Conservation (phyloP, 64 coral and sea anemone species). For the Catalaphyllia jardinei region DNA sequence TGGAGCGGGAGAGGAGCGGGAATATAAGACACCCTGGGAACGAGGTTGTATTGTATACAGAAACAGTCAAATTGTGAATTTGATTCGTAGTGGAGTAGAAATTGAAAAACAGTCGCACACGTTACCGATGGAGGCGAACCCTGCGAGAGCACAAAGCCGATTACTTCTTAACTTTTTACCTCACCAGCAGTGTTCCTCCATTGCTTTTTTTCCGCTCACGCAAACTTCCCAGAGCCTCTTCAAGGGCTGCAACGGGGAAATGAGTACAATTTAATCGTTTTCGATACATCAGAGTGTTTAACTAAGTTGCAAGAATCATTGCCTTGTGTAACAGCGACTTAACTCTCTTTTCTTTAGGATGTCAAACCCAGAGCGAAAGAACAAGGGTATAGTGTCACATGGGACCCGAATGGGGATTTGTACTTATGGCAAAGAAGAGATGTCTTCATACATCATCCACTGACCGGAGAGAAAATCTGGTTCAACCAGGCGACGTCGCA, state of each 20-base stretch:
- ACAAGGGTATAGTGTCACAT: not conserved
- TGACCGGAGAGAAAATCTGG: constrained; percentile 40
- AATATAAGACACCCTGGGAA: no score
- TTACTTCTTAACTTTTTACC: no score
- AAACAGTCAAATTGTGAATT: not conserved
- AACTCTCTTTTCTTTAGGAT: not conserved
- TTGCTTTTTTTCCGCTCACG: no score
- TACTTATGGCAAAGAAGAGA: not conserved
- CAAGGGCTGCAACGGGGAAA: no score
- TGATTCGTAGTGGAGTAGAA: not conserved
- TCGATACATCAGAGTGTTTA: no score
- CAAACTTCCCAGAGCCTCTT: no score
- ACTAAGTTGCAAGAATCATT: no score
- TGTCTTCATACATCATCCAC: constrained; percentile 17
- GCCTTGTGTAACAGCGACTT: not conserved
- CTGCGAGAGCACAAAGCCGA: no score
- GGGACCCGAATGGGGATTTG: constrained; percentile 1
- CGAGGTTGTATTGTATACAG: not conserved
- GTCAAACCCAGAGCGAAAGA: not conserved
- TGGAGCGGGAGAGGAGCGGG: no score
- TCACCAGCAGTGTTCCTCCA: no score
- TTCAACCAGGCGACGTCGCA: constrained; percentile 16
- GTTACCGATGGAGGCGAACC: no score
- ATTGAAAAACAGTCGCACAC: not conserved
- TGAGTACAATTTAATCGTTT: no score